Conservation (phyloP, 2,113 vertebrate genomes). For the Ochotona curzoniae region DNA sequence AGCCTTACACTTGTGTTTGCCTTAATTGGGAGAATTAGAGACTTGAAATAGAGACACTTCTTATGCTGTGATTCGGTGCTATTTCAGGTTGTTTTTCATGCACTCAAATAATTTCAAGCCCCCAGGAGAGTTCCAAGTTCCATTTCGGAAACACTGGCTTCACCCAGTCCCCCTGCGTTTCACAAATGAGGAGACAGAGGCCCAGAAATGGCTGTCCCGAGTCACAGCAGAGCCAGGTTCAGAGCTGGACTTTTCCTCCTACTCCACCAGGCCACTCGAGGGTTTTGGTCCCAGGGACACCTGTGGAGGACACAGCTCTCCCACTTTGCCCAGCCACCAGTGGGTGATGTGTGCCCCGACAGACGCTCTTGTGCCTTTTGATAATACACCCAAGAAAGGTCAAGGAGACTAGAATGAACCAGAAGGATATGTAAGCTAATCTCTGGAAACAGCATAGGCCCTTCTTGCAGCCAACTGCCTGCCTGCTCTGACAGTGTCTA, state of each 20-base stretch:
- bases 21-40: constrained; percentile 1
- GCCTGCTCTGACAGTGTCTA: neutral
- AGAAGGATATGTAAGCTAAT: neutral
- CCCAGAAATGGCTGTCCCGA: neutral
- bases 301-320: neutral
- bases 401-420: neutral
- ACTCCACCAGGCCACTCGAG: neutral
- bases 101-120: neutral
- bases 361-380: neutral
- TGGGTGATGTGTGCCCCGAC: neutral
- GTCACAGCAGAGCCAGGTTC: neutral
- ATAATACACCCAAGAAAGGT: neutral
- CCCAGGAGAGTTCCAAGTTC: neutral
- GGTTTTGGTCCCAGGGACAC: neutral
- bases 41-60: neutral
- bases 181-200: neutral
- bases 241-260: neutral
- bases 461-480: neutral
- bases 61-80: neutral
- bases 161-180: neutral
- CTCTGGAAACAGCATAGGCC: neutral
- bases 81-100: neutral
- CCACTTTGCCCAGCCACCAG: neutral
- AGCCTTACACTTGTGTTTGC: neutral
- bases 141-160: neutral